Evolutionary conservation across 2,113 vertebrate genomes (phyloP), one percentile per base, ranked within the genome.

Genomic region (Petrocephalus zakoni): DNA sequence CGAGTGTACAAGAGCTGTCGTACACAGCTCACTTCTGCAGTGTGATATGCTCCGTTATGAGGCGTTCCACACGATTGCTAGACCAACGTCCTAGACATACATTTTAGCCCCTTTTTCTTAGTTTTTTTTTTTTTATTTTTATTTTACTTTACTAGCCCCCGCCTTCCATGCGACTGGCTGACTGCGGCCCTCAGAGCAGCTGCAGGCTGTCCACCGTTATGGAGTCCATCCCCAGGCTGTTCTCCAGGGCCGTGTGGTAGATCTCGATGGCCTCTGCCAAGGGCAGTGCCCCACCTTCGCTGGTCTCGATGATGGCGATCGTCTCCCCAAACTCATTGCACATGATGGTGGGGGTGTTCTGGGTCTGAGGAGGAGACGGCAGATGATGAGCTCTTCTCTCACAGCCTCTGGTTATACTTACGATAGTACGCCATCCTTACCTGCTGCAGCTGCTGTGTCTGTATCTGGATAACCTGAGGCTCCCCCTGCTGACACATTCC

Each of bases 291-390:
- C 93, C 93, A 0, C 96, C 96, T 82, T 97, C 97, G 0, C 95
- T 95, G 0, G 96, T 97, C 94, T 97, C 96, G 0, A 98, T 97
- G 93, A 98, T 97, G 87, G 97, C 97, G 0, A 98, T 98, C 25
- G 97, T 96, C 93, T 98, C 97, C 19, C 97, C 97, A 0, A 97
- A 96, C 92, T 97, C 97, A 0, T 97, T 97, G 88, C 97, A 97
- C 96, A 98, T 97, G 89, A 97, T 97, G 0, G 96, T 96, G 0
- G 95, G 96, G 49, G 93, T 95, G 72, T 19, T 95, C 89, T 94
- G 94, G 6, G 90, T 19, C 93, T 93, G n/a, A 2, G 72, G 78
- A 90, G 89, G 88, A 51, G 88, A 81, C 46, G 37, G 19, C 37
- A 84, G 29, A 56, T 5, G 17, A 53, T 4, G 85, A 83, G 19